Percentiles rank a stretch among this genome's conserved stretches.
Evolutionary conservation across 2,113 vertebrate genomes (phyloP).

Genomic region (Grammomys surdaster): DNA sequence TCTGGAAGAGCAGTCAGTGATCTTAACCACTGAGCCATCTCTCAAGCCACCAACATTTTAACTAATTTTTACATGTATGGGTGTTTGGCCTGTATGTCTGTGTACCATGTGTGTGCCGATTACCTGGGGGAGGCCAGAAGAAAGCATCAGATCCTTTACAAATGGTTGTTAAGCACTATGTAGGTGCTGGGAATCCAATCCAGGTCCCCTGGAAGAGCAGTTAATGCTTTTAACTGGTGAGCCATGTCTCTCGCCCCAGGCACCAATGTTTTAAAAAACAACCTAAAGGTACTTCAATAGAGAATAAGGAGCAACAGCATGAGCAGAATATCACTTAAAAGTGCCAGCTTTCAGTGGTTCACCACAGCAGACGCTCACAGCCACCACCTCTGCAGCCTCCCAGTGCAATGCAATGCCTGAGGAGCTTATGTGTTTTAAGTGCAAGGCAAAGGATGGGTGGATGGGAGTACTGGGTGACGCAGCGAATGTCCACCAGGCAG

Average conservation of each 20-base stretch:
- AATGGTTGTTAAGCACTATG: not conserved
- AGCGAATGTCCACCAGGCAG: not conserved
- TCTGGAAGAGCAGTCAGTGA: not conserved
- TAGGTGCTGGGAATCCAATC: not conserved
- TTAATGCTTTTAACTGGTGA: not conserved
- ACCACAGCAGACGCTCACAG: fast-evolving
- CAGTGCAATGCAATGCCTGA: fast-evolving
- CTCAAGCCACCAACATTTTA: not conserved
- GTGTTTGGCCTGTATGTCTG: not conserved
- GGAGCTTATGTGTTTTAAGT: not conserved
- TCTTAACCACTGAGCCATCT: not conserved
- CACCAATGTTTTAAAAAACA: not conserved
- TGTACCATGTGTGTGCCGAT: not conserved
- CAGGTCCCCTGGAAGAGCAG: not conserved
- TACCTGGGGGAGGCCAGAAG: not conserved
- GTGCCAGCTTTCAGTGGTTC: fast-evolving
- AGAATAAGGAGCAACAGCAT: not conserved
- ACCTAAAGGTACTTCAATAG: not conserved
- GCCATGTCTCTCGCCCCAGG: not conserved
- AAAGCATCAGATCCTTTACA: not conserved
- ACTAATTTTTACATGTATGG: not conserved
- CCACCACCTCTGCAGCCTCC: not conserved
- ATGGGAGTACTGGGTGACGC: too few relatives aligned
- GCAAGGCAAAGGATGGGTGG: not conserved
- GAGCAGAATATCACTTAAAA: not conserved